These are phyloP conservation scores for Melieria crassipennis DNA, from an alignment of 2,888 invertebrate genomes.

Conservation along the genomic window DNA sequence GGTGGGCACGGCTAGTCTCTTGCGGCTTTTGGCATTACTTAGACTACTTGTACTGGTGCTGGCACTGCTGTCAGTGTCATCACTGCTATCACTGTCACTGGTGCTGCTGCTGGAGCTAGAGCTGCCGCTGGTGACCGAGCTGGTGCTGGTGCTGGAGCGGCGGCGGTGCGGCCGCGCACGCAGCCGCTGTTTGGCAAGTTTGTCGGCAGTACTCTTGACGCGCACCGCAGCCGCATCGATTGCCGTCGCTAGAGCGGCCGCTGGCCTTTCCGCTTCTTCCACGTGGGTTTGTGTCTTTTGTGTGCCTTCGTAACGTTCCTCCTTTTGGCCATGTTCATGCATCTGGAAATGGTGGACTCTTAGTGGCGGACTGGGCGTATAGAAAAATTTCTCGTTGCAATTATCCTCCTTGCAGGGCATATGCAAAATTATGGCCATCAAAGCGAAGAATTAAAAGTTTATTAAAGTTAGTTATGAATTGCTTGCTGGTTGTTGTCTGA, in stretches of 20 bases:
- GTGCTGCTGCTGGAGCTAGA: slow-evolving; percentile 15
- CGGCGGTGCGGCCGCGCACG: neutral
- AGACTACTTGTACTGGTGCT: slow-evolving; percentile 27
- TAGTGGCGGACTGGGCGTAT: too few relatives aligned
- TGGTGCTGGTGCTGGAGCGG: slow-evolving; percentile 34
- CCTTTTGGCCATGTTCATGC: slow-evolving; percentile 13
- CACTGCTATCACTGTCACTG: slow-evolving; percentile 31
- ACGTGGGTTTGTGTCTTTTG: slow-evolving; percentile 13
- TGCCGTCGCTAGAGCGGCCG: slow-evolving; percentile 47
- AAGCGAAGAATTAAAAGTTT: too few relatives aligned
- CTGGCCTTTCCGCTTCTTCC: slow-evolving; percentile 33
- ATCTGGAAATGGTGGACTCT: slow-evolving; percentile 18
- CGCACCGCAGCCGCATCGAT: slow-evolving; percentile 26
- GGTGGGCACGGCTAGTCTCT: neutral
- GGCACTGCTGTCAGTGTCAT: slow-evolving; percentile 29
- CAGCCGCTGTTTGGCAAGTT: slow-evolving; percentile 30
- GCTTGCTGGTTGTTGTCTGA: slow-evolving; percentile 23
- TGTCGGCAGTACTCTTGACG: slow-evolving; percentile 15
- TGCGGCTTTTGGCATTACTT: slow-evolving; percentile 26
- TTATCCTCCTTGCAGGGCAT: too few relatives aligned
- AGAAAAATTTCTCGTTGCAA: too few relatives aligned
- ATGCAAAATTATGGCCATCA: too few relatives aligned
- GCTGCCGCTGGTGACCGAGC: slow-evolving; percentile 33
- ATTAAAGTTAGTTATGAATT: too few relatives aligned
- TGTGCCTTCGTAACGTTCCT: slow-evolving; percentile 8